phyloP scores from a whole-genome alignment of 2,888 invertebrate genomes.

The Brenthis ino region DNA sequence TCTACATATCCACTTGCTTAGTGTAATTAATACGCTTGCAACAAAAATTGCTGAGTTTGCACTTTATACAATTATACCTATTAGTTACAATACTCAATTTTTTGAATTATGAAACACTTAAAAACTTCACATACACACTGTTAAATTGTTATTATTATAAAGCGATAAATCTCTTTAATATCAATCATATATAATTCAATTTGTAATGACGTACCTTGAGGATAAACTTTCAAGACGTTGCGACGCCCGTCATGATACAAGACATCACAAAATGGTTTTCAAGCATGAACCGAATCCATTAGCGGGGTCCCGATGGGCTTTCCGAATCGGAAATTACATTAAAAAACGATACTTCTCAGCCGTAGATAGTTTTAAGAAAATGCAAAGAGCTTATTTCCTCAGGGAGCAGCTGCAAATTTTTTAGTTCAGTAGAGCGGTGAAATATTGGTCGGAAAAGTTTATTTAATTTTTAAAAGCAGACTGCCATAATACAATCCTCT shows the following conservation, averaged over 20 bases:
- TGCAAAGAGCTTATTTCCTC: constrained; percentile 46
- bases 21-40: no score
- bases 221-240: constrained; percentile 14
- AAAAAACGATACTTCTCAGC: constrained; percentile 75
- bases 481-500: neutral
- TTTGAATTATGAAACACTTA: no score
- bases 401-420: constrained; percentile 39
- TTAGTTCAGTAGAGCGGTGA: constrained; percentile 33
- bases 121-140: no score
- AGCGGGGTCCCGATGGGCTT: constrained; percentile 66
- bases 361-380: constrained; percentile 59
- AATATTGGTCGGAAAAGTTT: constrained; percentile 30
- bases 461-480: constrained; percentile 19
- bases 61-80: no score
- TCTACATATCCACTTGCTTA: no score
- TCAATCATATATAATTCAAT: no score
- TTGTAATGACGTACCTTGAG: no score
- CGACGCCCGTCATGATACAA: constrained; percentile 28
- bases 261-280: constrained; percentile 39
- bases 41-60: no score
- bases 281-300: constrained; percentile 75
- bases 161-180: no score
- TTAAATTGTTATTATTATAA: no score
- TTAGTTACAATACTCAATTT: no score
- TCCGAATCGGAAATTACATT: constrained; percentile 79